Conservation (phyloP, 1,140 invertebrate species). For the Pectinophora gossypiella region DNA sequence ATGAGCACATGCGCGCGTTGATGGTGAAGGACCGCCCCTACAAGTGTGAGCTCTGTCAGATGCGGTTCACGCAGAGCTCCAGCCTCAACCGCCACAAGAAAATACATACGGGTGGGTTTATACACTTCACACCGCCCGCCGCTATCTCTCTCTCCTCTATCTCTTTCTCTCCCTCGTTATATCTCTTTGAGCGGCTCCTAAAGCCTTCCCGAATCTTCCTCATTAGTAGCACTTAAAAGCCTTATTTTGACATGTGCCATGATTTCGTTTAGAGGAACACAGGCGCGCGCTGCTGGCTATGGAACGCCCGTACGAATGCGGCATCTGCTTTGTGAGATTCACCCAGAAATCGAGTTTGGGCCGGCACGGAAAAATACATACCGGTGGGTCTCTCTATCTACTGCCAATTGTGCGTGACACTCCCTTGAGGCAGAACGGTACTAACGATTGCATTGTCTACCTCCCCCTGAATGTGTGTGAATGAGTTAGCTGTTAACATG, state of each 20-base stretch:
- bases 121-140: slow-evolving; percentile 30
- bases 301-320: slow-evolving; percentile 74
- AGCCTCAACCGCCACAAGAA: slow-evolving; percentile 89
- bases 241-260: slow-evolving; percentile 35
- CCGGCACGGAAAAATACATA: slow-evolving; percentile 61
- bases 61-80: slow-evolving; percentile 86
- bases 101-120: slow-evolving; percentile 83
- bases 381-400: slow-evolving; percentile 46
- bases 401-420: slow-evolving; percentile 36
- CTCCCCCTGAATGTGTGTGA: slow-evolving; percentile 63
- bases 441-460: slow-evolving; percentile 36
- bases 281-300: slow-evolving; percentile 67
- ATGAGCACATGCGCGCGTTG: slow-evolving; percentile 75
- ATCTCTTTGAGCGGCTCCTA: slow-evolving; percentile 6
- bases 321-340: slow-evolving; percentile 74
- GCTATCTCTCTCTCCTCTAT: slow-evolving; percentile 19
- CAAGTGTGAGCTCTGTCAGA: slow-evolving; percentile 84
- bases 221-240: background rate
- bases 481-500: slow-evolving; percentile 23
- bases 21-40: slow-evolving; percentile 82
- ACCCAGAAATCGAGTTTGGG: slow-evolving; percentile 65
- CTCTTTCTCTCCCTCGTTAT: slow-evolving; percentile 23
- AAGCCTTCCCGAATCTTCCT: background rate
- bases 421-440: slow-evolving; percentile 55
- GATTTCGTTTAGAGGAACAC: slow-evolving; percentile 58